A percentile compares a stretch with the other conserved stretches of the same genome.
Evolutionary conservation across 2,888 invertebrate species (phyloP).

Genomic region (Troides oblongomaculatus): DNA sequence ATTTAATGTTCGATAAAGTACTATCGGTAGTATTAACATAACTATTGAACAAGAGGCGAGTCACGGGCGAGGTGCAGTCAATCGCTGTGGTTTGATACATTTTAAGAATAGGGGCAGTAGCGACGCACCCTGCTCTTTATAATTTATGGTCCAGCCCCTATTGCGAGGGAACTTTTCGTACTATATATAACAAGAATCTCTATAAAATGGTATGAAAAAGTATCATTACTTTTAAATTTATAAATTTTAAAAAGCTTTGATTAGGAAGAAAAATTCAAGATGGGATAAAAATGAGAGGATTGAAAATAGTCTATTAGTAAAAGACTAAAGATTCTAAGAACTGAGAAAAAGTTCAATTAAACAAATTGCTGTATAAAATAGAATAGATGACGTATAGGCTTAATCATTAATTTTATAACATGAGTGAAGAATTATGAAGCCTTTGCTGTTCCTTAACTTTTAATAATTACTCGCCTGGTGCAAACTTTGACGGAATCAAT

Average conservation of each 20-base stretch:
- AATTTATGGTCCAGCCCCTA: constrained; percentile 60
- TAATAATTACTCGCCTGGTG: too few relatives aligned
- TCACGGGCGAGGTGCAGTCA: constrained; percentile 67
- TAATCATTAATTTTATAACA: too few relatives aligned
- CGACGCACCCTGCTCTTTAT: constrained; percentile 64
- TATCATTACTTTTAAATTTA: neutral
- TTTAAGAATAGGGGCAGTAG: constrained; percentile 59
- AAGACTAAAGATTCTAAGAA: too few relatives aligned
- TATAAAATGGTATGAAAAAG: constrained; percentile 21
- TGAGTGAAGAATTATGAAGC: too few relatives aligned
- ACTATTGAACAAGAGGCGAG: constrained; percentile 44
- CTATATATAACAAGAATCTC: constrained; percentile 48
- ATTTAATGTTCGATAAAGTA: constrained; percentile 25
- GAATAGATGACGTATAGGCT: too few relatives aligned
- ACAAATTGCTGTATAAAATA: too few relatives aligned
- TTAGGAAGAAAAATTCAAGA: too few relatives aligned
- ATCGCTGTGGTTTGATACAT: constrained; percentile 72
- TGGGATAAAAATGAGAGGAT: too few relatives aligned
- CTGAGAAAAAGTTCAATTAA: too few relatives aligned
- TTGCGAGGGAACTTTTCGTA: constrained; percentile 54
- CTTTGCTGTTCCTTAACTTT: too few relatives aligned
- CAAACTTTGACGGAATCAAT: too few relatives aligned
- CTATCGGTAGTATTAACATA: constrained; percentile 28
- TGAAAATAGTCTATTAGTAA: too few relatives aligned
- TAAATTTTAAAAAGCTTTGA: neutral